Percentiles rank a stretch among this genome's conserved stretches.
Conservation (phyloP, 2,888 invertebrate species). For the Amphipyra tragopoginis region DNA sequence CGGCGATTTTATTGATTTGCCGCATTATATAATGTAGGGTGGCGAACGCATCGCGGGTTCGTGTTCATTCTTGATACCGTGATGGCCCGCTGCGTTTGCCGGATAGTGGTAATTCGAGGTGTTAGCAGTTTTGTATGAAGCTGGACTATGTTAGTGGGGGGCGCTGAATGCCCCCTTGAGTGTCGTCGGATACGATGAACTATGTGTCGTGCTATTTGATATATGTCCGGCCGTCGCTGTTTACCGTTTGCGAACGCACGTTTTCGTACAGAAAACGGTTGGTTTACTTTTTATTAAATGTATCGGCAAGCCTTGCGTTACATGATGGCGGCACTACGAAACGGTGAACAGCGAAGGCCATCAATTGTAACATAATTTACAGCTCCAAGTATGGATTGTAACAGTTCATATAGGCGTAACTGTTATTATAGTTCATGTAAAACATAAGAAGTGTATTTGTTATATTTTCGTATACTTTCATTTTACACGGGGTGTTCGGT, state of each 20-base stretch:
- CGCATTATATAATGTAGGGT: constrained; percentile 80
- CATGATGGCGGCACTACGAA: constrained; percentile 28
- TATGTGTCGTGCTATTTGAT: constrained; percentile 71
- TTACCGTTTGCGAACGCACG: constrained; percentile 41
- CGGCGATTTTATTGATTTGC: constrained; percentile 89
- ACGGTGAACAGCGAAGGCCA: constrained; percentile 47
- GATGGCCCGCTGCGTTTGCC: constrained; percentile 55
- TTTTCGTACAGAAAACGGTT: constrained; percentile 29
- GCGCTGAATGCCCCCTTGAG: constrained; percentile 64
- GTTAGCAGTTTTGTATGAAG: constrained; percentile 74
- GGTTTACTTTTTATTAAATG: constrained; percentile 38
- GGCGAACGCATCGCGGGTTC: constrained; percentile 62
- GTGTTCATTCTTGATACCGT: constrained; percentile 45
- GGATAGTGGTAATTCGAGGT: constrained; percentile 71
- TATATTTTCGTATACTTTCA: constrained; percentile 85
- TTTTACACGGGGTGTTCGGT: constrained; percentile 68
- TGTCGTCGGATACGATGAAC: constrained; percentile 70
- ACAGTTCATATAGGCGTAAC: constrained; percentile 86
- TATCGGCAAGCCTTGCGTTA: constrained; percentile 44
- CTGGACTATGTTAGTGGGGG: constrained; percentile 66
- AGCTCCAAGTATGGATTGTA: constrained; percentile 77
- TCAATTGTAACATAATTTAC: constrained; percentile 83
- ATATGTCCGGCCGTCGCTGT: constrained; percentile 50
- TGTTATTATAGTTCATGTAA: constrained; percentile 88
- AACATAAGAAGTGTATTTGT: constrained; percentile 87